Evolutionary conservation across 2,888 invertebrate genomes (phyloP), one percentile per base, ranked within the genome.

Genomic region (Drosophila demipolita): DNA sequence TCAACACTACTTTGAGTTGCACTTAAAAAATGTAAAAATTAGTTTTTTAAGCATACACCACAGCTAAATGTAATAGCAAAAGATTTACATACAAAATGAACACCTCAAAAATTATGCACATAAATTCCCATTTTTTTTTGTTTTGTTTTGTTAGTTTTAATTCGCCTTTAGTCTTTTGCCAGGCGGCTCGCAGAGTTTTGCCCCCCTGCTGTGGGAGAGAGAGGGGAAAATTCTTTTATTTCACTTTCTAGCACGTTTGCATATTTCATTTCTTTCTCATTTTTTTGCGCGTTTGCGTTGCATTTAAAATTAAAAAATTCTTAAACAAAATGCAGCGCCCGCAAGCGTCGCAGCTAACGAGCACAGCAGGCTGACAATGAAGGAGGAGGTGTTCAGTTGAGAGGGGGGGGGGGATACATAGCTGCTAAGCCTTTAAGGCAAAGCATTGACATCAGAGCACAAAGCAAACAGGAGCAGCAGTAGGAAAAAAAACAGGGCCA

Each of bases 381-480:
- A 54, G 73, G 61, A 29, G 57, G 48, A 48, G 42, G 32, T 17
- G 17, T 53, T n/a, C 7, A 11, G 38, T 45, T 60, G n/a, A 33
- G 66, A 50, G 55, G 23, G 58, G 50, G 55, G 42, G 68, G 50
- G 40, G 45, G 64, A 29, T 29, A 58, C 53, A 45, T 42, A 60
- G 55, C 67, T 68, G 69, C 55, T 74, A 78, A 72, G 90, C 87
- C 90, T 86, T 78, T 78, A 87, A 87, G 91, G 82, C 91, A 90
- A 91, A 91, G 90, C 91, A 91, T 91, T 91, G 91, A 91, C 91
- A 91, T 83, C 89, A 75, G 65, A 71, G 69, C 74, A 78, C 78
- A 76, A 80, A 80, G 76, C 78, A 70, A 83, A 68, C 68, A 68
- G 71, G 33, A 50, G 59, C 65, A 64, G 68, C 66, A 66, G 72